A percentile compares a stretch with the other conserved stretches of the same genome.
Conservation (phyloP, 2,113 vertebrate species). For the Oncorhynchus gorbuscha region DNA sequence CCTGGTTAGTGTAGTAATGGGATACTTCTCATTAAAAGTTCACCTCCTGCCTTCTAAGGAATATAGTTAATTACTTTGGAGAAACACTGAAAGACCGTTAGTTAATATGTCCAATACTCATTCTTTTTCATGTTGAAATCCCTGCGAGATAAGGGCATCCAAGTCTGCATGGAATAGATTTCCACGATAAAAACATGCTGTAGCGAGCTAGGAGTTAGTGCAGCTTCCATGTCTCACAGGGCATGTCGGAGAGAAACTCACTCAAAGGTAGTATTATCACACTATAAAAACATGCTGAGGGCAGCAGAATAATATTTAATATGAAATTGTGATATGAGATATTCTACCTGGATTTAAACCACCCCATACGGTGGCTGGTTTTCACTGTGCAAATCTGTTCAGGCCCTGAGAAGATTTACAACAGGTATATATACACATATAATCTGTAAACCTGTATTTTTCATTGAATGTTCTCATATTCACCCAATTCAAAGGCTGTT, state of each 20-base stretch:
- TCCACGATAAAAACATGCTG: background rate
- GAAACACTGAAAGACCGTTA: background rate
- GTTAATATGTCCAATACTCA: background rate
- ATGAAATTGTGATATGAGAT: too few species aligned
- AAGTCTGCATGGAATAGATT: background rate
- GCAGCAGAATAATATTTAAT: too few species aligned
- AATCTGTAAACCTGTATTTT: background rate
- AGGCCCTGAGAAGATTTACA: background rate
- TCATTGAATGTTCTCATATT: background rate
- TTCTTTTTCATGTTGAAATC: background rate
- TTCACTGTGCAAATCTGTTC: background rate
- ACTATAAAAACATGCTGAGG: too few species aligned
- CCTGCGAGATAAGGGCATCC: background rate
- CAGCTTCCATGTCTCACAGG: too few species aligned
- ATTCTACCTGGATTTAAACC: too few species aligned
- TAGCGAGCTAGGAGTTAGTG: background rate
- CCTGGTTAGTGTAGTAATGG: background rate
- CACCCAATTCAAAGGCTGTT: background rate
- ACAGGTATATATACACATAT: background rate
- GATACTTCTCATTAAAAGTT: constrained; percentile 14
- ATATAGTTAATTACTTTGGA: background rate
- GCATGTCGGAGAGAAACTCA: background rate
- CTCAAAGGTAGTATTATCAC: background rate
- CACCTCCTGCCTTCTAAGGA: constrained; percentile 7
- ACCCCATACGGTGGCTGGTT: too few species aligned